phyloP scores from a whole-genome alignment of 2,113 vertebrate species.

The Pampusana beccarii region DNA sequence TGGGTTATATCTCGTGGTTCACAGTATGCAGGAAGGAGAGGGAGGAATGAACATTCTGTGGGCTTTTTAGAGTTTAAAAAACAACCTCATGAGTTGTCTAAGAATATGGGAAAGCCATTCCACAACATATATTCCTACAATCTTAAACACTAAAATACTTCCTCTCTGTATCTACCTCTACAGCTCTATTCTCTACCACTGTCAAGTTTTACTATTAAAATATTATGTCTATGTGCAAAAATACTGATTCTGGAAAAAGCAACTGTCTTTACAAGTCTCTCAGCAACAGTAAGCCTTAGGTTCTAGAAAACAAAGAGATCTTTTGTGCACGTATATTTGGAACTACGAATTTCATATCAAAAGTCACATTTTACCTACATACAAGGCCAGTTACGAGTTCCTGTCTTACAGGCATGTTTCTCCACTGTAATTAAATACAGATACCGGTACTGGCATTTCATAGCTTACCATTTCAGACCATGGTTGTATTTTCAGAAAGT shows the following conservation, averaged over 20 bases:
- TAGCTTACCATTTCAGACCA: not conserved
- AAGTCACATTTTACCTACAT: not conserved
- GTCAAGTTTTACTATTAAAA: not conserved
- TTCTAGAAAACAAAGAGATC: not conserved
- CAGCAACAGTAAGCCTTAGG: not conserved
- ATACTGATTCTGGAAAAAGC: not conserved
- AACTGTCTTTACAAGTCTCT: not conserved
- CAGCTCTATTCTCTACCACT: not conserved
- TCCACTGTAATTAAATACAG: not conserved
- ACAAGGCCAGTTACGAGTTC: not conserved
- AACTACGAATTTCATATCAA: accelerated
- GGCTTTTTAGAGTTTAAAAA: not conserved
- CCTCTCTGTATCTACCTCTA: not conserved
- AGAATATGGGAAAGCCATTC: not conserved
- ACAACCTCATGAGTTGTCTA: not conserved
- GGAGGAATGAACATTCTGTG: not conserved
- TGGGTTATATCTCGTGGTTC: not conserved
- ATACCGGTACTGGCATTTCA: not conserved
- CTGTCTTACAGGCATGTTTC: not conserved
- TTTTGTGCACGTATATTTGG: not conserved
- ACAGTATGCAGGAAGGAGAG: not conserved
- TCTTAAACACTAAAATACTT: not conserved
- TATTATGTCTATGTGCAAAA: not conserved
- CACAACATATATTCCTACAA: not conserved
- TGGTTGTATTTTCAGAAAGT: not conserved